These are phyloP conservation scores for Cephus pulcher DNA, from an alignment of 2,888 invertebrate genomes.

Conservation along the genomic window DNA sequence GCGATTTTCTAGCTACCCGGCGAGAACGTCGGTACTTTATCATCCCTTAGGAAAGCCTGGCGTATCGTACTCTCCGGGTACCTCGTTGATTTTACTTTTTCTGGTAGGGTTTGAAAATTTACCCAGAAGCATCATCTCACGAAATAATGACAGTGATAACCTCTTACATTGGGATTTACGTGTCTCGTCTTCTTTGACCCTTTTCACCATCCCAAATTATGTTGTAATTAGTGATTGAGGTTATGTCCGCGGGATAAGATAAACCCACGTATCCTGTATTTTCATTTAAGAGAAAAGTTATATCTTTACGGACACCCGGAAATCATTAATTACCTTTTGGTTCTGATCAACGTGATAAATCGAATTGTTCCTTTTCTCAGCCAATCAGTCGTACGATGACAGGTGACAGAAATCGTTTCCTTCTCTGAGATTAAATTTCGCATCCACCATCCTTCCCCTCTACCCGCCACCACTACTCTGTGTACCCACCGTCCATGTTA, in stretches of 20 bases:
- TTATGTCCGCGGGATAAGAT: not conserved
- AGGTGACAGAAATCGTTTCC: not conserved
- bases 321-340: not conserved
- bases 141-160: not conserved
- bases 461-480: not conserved
- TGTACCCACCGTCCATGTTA: not conserved
- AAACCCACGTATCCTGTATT: not conserved
- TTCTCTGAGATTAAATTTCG: conserved; percentile 3
- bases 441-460: not conserved
- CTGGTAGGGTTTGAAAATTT: not conserved
- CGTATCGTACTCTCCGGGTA: conserved; percentile 28
- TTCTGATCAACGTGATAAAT: not conserved
- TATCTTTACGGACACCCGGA: not conserved
- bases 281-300: not conserved
- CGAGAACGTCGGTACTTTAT: not conserved
- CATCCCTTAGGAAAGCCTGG: not conserved
- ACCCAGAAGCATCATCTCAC: not conserved
- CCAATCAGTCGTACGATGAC: not conserved
- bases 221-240: not conserved
- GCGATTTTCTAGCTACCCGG: not conserved
- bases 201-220: not conserved
- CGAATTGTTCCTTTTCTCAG: not conserved
- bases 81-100: conserved; percentile 36
- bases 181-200: not conserved
- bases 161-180: not conserved